Percentiles rank a stretch among this genome's conserved stretches.
Evolutionary conservation across 2,113 vertebrate genomes (phyloP).

Genomic region (Cynoglossus semilaevis): DNA sequence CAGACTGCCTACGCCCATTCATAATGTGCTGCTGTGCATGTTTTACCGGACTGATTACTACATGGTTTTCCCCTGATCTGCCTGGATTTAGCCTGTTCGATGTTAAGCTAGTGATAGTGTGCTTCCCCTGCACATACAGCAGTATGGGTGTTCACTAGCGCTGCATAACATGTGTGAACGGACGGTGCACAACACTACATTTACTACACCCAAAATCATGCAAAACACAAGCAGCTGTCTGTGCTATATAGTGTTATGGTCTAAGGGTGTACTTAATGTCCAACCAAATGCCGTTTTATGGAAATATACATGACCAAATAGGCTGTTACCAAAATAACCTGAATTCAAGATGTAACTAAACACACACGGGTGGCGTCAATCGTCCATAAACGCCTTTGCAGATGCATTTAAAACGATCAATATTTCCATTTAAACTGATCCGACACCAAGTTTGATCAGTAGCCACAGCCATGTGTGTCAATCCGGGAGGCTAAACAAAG

Average conservation of each 20-base stretch:
- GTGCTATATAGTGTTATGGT: too few relatives aligned
- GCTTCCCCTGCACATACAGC: conserved; percentile 43
- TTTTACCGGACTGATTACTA: conserved; percentile 44
- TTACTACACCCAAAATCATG: background rate
- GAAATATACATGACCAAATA: background rate
- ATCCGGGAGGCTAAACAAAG: conserved; percentile 63
- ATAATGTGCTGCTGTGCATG: conserved; percentile 44
- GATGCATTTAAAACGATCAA: conserved; percentile 30
- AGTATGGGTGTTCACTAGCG: conserved; percentile 34
- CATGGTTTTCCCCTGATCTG: conserved; percentile 21
- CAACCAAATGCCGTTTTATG: too few relatives aligned
- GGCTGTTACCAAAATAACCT: background rate
- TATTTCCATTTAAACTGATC: conserved; percentile 5
- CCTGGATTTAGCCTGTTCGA: conserved; percentile 36
- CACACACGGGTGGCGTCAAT: conserved; percentile 1
- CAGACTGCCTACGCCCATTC: conserved; percentile 63
- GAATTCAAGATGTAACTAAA: background rate
- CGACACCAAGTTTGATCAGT: conserved; percentile 37
- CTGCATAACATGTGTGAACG: conserved; percentile 20
- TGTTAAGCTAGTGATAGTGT: conserved; percentile 26
- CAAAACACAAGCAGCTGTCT: too few relatives aligned
- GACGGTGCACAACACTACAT: background rate
- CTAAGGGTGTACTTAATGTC: too few relatives aligned
- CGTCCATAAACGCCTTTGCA: conserved; percentile 13
- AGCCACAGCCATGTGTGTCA: conserved; percentile 30